Conservation (phyloP, 2,113 vertebrate genomes). For the Petrocephalus microphthalmus region DNA sequence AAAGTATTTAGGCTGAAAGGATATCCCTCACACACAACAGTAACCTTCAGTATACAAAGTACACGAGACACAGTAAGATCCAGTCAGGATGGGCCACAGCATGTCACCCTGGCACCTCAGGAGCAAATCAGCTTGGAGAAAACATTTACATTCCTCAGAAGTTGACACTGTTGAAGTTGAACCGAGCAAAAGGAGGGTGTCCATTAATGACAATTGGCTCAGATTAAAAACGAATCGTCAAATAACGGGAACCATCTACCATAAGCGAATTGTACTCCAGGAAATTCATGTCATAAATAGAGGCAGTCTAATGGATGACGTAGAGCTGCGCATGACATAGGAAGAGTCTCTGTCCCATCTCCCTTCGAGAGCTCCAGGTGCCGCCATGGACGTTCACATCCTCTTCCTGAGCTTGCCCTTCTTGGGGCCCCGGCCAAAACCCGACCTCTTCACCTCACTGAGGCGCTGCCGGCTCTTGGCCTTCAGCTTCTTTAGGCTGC, state of each 20-base stretch:
- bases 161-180: neutral
- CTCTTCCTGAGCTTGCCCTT: slow-evolving; percentile 86
- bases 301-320: neutral
- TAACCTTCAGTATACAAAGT: neutral
- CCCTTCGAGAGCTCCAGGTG: neutral
- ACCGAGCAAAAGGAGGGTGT: neutral
- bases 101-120: neutral
- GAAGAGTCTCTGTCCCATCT: neutral
- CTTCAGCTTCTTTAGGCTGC: slow-evolving; percentile 72
- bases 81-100: neutral
- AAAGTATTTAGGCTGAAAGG: neutral
- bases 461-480: slow-evolving; percentile 57
- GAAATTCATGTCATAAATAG: neutral
- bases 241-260: neutral
- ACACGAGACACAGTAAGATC: neutral
- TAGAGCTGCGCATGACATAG: neutral
- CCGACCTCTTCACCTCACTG: slow-evolving; percentile 70
- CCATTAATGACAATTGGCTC: neutral
- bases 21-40: neutral
- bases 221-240: neutral
- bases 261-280: neutral
- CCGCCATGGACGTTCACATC: slow-evolving; percentile 52
- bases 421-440: slow-evolving; percentile 72
- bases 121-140: neutral
- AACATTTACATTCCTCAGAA: neutral